These are phyloP conservation scores for Copidosoma floridanum DNA, from an alignment of 1,140 invertebrate species.

Conservation along the genomic window DNA sequence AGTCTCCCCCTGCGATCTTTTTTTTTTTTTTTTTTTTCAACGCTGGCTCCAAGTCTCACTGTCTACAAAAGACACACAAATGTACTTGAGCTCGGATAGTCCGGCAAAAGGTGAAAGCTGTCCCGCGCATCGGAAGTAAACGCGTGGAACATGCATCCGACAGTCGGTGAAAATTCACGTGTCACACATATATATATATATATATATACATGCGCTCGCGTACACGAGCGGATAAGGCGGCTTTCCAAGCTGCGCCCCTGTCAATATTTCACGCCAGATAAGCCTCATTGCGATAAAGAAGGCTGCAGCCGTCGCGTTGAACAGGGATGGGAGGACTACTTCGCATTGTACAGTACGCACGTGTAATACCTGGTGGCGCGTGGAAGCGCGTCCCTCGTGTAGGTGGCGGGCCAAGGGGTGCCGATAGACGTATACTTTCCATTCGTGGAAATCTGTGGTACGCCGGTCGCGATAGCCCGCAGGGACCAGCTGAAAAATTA, in stretches of 20 bases:
- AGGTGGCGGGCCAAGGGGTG: too few species aligned
- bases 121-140: slow-evolving; percentile 18
- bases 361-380: not conserved
- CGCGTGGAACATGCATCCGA: slow-evolving; percentile 23
- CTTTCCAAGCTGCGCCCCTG: slow-evolving; percentile 12
- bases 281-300: slow-evolving; percentile 28
- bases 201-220: too few species aligned
- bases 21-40: too few species aligned
- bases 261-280: slow-evolving; percentile 30
- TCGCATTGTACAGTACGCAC: too few species aligned
- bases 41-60: too few species aligned
- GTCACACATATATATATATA: too few species aligned
- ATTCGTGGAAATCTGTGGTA: too few species aligned
- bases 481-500: too few species aligned
- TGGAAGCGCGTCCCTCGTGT: not conserved
- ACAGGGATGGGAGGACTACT: slow-evolving; percentile 16
- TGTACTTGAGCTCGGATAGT: slow-evolving; percentile 1
- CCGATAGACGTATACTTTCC: too few species aligned
- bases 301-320: slow-evolving; percentile 8
- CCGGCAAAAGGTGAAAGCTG: slow-evolving; percentile 21
- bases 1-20: not conserved
- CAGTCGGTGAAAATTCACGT: slow-evolving; percentile 19
- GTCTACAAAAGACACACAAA: too few species aligned
- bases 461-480: too few species aligned
- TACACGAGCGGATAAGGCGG: slow-evolving; percentile 18